Base-by-base conservation (phyloP, 92 coral and sea anemone species). In the Metridium senile region DNA sequence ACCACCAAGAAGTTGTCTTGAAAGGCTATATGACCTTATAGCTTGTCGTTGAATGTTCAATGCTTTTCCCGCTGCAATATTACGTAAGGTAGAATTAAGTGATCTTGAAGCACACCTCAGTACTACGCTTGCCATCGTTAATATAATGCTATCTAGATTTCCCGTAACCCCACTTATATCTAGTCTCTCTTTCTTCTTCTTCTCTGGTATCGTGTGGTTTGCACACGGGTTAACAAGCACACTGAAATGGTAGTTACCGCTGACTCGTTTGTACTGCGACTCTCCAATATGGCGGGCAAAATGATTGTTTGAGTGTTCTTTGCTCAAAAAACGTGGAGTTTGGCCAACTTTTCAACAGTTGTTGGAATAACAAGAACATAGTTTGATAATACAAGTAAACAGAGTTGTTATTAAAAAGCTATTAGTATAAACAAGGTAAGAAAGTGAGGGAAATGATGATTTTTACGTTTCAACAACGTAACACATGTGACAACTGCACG, bases 1-100 rank as follows among this genome's bases (percentile, higher is more conserved):
- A 88, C 93, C 93, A 69, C 63, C 93, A 21, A 84, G 72, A 58
- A 88, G 80, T 31, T 30, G 62, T 63, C 89, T 75, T 52, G 89
- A 52, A 26, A 84, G 21, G 58, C 78, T 68, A 43, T 79, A 65
- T 33, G 79, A 72, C 71, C 85, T 81, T 19, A 25, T 49, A 34
- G 85, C 66, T 52, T 81, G 71, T 23, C 51, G 34, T 62, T 81
- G 78, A 46, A 21, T 21, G 23, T 39, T 81, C 63, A 23, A 31
- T 9, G 28, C 71, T 22, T 33, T 28, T 34, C 72, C 26, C 57
- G 72, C 23, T 33, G 74, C 43, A 10, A 66, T 43, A 31, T 17
- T 71, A 27, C 53, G 53, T 16, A 70, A 26, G 54, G 79, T 49
- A 26, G 22, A 20, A 46, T 72, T 75, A 21, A 77, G 28, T 46